phyloP scores from a whole-genome alignment of 2,797 vertebrate species.

The Sebastes aleutianus region DNA sequence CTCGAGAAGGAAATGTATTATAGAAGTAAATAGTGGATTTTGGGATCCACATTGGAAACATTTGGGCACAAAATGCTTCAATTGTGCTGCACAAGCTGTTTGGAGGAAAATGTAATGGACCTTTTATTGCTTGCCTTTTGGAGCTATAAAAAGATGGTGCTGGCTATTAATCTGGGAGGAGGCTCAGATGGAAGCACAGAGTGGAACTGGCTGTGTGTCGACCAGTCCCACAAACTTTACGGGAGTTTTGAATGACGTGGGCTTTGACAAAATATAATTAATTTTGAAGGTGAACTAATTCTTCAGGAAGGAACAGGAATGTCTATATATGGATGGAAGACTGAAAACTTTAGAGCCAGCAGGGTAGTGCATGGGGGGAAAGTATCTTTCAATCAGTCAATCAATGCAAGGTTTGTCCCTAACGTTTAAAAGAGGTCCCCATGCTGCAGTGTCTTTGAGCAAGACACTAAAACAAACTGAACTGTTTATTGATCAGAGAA shows the following conservation, averaged over 20 bases:
- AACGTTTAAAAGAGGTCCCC: not conserved
- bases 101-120: not conserved
- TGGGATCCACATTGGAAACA: not conserved
- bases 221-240: not conserved
- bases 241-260: not conserved
- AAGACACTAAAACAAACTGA: not conserved
- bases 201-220: not conserved
- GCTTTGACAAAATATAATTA: not conserved
- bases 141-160: not conserved
- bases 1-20: not conserved
- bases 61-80: not conserved
- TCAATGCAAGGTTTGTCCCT: not conserved
- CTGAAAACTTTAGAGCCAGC: not conserved
- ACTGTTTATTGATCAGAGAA: not conserved
- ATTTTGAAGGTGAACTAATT: not conserved
- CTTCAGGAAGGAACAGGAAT: not conserved
- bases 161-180: not conserved
- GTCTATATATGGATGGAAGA: no score
- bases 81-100: not conserved
- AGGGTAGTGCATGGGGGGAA: not conserved
- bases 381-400: not conserved
- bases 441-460: not conserved
- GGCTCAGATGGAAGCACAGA: not conserved
- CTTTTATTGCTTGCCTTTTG: not conserved
- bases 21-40: not conserved